A percentile compares a stretch with the other conserved stretches of the same genome.
Conservation (phyloP, 2,113 vertebrate species). For the Mesocricetus auratus region DNA sequence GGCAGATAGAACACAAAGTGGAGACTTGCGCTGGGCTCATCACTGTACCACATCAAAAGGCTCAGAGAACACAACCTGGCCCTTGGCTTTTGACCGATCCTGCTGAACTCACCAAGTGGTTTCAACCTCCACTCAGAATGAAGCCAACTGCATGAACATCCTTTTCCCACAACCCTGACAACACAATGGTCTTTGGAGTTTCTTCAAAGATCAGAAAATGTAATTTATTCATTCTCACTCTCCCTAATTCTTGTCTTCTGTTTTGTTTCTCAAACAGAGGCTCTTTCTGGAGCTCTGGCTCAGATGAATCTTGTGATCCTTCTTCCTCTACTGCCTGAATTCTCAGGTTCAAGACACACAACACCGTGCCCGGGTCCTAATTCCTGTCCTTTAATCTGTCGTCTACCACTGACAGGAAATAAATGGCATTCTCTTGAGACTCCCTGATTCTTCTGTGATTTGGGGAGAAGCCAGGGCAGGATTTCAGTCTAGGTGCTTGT, state of each 20-base stretch:
- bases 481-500: neutral
- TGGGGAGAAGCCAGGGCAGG: neutral
- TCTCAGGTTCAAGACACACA: neutral
- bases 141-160: neutral
- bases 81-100: neutral
- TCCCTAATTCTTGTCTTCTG: neutral
- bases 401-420: neutral
- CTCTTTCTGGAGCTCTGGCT: neutral
- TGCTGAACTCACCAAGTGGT: neutral
- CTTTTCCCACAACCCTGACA: neutral
- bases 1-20: neutral
- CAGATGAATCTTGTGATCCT: neutral
- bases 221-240: neutral
- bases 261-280: neutral
- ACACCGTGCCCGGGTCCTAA: neutral
- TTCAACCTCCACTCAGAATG: neutral
- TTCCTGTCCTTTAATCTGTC: neutral
- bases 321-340: neutral
- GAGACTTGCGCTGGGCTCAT: neutral
- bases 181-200: neutral
- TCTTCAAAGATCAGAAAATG: neutral
- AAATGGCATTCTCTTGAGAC: neutral
- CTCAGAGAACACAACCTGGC: neutral
- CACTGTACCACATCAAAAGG: neutral
- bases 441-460: neutral